Evolutionary conservation across 2,888 invertebrate species (phyloP).

Genomic region (Aleiodes testaceus): DNA sequence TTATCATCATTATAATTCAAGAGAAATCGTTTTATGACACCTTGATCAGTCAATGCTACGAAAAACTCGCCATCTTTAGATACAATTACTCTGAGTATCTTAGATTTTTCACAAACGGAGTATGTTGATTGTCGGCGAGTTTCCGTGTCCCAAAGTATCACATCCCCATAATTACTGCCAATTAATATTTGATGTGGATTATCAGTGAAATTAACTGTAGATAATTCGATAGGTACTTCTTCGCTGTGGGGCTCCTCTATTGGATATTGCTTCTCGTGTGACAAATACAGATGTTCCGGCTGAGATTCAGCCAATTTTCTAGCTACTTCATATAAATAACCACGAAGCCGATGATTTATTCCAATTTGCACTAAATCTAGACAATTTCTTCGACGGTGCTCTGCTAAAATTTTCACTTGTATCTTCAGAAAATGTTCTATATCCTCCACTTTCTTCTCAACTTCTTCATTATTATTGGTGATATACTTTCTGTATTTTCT

Average conservation of each 20-base stretch:
- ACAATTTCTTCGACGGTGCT: conserved; percentile 75
- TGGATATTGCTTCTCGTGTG: conserved; percentile 74
- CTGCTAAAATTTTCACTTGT: conserved; percentile 78
- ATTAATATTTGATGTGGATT: conserved; percentile 73
- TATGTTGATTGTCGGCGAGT: conserved; percentile 74
- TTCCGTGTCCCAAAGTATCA: conserved; percentile 77
- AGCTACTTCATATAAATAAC: conserved; percentile 77
- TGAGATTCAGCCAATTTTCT: conserved; percentile 74
- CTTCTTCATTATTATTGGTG: conserved; percentile 73
- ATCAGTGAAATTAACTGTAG: conserved; percentile 74
- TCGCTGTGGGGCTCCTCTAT: conserved; percentile 73
- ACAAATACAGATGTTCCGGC: conserved; percentile 77
- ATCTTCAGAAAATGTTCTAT: conserved; percentile 78
- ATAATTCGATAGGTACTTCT: conserved; percentile 76
- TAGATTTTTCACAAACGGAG: conserved; percentile 54
- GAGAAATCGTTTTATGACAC: conserved; percentile 75
- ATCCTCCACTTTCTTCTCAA: conserved; percentile 74
- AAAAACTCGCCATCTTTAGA: conserved; percentile 75
- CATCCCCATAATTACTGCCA: conserved; percentile 73
- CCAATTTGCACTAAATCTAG: conserved; percentile 81
- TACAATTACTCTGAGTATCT: conserved; percentile 73
- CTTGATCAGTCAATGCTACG: conserved; percentile 77
- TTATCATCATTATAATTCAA: conserved; percentile 47
- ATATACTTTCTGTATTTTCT: conserved; percentile 79
- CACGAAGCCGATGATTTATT: conserved; percentile 78